phyloP scores from a whole-genome alignment of 2,113 vertebrate species.

The Macrotus californicus region DNA sequence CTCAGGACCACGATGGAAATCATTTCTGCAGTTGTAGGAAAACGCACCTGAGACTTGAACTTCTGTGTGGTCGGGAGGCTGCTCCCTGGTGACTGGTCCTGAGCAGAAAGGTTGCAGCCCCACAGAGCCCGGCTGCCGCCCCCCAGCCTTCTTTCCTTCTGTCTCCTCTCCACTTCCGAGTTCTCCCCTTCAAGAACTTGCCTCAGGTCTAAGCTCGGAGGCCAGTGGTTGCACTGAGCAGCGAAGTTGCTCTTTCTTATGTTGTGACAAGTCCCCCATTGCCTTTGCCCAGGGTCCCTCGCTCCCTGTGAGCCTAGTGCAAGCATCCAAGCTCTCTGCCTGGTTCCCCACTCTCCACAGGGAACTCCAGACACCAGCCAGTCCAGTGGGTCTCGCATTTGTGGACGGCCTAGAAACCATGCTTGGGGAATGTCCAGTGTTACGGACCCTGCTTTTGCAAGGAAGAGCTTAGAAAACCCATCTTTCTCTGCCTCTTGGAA shows the following conservation, averaged over 20 bases:
- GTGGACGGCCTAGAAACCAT: not conserved
- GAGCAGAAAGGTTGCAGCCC: not conserved
- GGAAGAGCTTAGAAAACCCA: not conserved
- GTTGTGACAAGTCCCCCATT: not conserved
- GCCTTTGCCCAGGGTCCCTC: not conserved
- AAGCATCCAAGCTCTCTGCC: not conserved
- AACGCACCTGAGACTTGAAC: not conserved
- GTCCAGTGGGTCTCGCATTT: not conserved
- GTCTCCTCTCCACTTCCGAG: not conserved
- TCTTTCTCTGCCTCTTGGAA: not conserved
- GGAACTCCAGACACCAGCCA: no score
- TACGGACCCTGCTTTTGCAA: not conserved
- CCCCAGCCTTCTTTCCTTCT: not conserved
- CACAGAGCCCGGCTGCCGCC: not conserved
- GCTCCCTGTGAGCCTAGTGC: fast-evolving
- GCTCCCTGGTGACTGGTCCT: not conserved
- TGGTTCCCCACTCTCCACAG: not conserved
- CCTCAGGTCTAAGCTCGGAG: not conserved
- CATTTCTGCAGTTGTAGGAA: not conserved
- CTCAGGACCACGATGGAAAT: not conserved
- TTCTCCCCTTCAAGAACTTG: not conserved
- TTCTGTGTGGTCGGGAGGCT: not conserved
- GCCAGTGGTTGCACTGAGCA: not conserved
- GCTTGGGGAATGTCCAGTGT: not conserved
- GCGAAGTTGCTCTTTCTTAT: not conserved